A percentile compares a stretch with the other conserved stretches of the same genome.
These are phyloP conservation scores for Mycetomoellerius zeteki DNA, from an alignment of 1,140 invertebrate species.

Conservation along the genomic window DNA sequence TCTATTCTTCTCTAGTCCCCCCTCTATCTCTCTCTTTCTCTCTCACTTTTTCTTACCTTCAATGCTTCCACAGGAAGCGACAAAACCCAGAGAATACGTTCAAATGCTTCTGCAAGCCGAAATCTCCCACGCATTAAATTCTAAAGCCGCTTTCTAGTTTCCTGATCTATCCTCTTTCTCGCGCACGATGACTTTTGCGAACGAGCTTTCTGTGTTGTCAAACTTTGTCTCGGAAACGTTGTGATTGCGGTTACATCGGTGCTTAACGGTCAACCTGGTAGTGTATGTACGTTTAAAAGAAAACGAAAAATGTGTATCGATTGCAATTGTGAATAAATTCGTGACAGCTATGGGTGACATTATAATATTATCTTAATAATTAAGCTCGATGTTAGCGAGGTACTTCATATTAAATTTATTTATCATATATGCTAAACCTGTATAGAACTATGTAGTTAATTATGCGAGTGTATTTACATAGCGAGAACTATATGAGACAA, in stretches of 20 bases:
- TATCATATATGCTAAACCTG: background rate
- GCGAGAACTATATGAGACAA: background rate
- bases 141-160: constrained; percentile 79
- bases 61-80: constrained; percentile 38
- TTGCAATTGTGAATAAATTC: constrained; percentile 14
- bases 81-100: constrained; percentile 73
- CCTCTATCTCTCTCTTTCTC: background rate
- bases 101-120: constrained; percentile 71
- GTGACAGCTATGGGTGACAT: constrained; percentile 9
- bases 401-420: constrained; percentile 41
- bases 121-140: constrained; percentile 79
- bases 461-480: constrained; percentile 44
- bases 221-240: constrained; percentile 67
- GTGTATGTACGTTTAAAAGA: background rate
- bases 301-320: background rate
- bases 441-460: constrained; percentile 34
- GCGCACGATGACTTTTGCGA: constrained; percentile 52
- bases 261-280: background rate
- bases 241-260: constrained; percentile 44
- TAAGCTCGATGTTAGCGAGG: constrained; percentile 36
- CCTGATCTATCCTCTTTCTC: constrained; percentile 44
- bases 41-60: constrained; percentile 43
- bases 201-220: constrained; percentile 43
- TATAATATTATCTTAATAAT: constrained; percentile 47
- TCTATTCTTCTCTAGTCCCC: constrained; percentile 20